Evolutionary conservation across 2,888 invertebrate species (phyloP).

Genomic region (Melinaea marsaeus): DNA sequence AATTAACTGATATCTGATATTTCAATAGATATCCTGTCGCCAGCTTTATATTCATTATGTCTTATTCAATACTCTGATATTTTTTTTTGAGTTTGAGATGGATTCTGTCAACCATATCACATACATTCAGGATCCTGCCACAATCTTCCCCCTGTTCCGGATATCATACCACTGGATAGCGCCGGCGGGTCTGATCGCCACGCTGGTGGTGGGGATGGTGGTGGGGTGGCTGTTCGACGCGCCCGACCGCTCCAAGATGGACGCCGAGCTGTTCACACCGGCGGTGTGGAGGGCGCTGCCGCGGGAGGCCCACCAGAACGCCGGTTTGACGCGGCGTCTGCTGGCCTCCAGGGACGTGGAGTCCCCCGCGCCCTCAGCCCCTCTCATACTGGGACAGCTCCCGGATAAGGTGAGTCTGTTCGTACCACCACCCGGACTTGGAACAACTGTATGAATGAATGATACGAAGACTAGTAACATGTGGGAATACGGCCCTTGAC

Average conservation of each 20-base stretch:
- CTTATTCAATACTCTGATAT: too few relatives aligned
- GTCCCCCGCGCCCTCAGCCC: conserved; percentile 45
- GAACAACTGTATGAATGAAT: too few relatives aligned
- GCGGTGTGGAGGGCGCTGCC: conserved; percentile 58
- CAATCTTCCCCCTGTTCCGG: conserved; percentile 85
- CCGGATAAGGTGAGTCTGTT: conserved; percentile 35
- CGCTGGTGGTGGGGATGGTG: conserved; percentile 82
- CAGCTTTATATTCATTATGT: too few relatives aligned
- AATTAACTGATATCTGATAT: too few relatives aligned
- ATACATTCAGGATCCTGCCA: conserved; percentile 54
- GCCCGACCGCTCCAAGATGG: conserved; percentile 45
- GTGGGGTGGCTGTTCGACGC: conserved; percentile 70
- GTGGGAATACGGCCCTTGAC: too few relatives aligned
- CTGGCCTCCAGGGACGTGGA: conserved; percentile 32
- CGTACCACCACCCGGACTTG: too few relatives aligned
- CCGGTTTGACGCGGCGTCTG: conserved; percentile 42
- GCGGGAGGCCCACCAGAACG: conserved; percentile 45
- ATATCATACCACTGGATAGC: conserved; percentile 91
- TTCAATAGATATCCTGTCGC: too few relatives aligned
- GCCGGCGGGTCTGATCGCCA: conserved; percentile 82
- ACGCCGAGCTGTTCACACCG: conserved; percentile 65
- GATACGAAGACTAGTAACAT: too few relatives aligned
- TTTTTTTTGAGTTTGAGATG: too few relatives aligned
- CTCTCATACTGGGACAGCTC: conserved; percentile 50
- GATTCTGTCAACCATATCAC: too few relatives aligned